Percentiles rank a stretch among this genome's conserved stretches.
Conservation (phyloP, 2,888 invertebrate species). For the Rambutsinella grinnellia region DNA sequence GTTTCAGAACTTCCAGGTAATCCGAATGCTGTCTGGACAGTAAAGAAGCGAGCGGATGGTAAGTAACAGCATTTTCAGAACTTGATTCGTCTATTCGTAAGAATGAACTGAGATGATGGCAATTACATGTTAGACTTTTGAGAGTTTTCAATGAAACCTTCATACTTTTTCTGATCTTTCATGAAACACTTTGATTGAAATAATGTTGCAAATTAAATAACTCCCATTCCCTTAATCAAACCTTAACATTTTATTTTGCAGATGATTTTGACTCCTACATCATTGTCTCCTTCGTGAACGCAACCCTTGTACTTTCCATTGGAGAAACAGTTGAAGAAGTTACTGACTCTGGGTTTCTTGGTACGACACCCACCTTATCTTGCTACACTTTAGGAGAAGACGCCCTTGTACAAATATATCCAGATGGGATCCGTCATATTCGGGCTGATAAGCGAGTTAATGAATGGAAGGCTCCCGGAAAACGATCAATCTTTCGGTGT, state of each 20-base stretch:
- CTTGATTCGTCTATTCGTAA: not conserved
- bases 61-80: conserved; percentile 72
- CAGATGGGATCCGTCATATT: conserved; percentile 98
- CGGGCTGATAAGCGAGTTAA: conserved; percentile 98
- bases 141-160: conserved; percentile 30
- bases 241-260: conserved; percentile 70
- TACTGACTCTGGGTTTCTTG: conserved; percentile 98
- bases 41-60: conserved; percentile 96
- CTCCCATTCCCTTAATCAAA: too few relatives aligned
- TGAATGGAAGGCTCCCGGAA: conserved; percentile 99
- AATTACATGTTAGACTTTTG: conserved; percentile 66
- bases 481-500: conserved; percentile 96
- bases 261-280: conserved; percentile 99
- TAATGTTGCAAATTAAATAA: too few relatives aligned
- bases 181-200: not conserved
- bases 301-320: conserved; percentile 98
- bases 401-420: conserved; percentile 97
- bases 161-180: not conserved
- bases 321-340: conserved; percentile 99
- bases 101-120: conserved; percentile 50
- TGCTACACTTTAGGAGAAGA: conserved; percentile 98
- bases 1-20: conserved; percentile 99
- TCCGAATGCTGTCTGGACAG: conserved; percentile 99
- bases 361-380: conserved; percentile 98
- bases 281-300: conserved; percentile 99